Evolutionary conservation across 2,113 vertebrate species (phyloP).

Genomic region (Arizona elegans): DNA sequence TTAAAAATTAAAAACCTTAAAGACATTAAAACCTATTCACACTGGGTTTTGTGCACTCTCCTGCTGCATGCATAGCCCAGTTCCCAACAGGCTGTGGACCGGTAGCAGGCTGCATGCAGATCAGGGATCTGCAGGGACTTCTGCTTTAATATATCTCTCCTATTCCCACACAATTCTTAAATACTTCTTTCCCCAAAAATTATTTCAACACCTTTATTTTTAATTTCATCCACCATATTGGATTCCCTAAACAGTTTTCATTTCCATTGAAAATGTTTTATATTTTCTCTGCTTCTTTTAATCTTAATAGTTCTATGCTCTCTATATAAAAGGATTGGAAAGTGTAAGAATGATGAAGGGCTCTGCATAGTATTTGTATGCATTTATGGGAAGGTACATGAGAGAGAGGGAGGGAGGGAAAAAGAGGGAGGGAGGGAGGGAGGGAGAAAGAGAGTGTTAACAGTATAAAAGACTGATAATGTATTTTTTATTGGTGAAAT

Average conservation of each 20-base stretch:
- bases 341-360: not conserved
- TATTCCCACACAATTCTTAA: not conserved
- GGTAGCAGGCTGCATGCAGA: not conserved
- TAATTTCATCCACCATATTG: not conserved
- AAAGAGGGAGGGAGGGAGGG: no score
- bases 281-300: not conserved
- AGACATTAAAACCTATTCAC: no score
- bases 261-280: not conserved
- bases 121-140: not conserved
- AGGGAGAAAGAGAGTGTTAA: not conserved
- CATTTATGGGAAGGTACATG: not conserved
- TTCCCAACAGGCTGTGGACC: not conserved
- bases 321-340: not conserved
- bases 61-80: not conserved
- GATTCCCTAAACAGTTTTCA: not conserved
- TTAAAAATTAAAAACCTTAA: no score
- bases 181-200: not conserved
- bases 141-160: not conserved
- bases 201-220: not conserved
- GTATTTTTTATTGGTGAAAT: constrained; percentile 27
- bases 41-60: not conserved
- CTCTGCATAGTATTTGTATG: not conserved
- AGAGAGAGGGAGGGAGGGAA: no score
- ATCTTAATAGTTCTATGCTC: not conserved
- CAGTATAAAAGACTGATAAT: not conserved